Base-by-base conservation (phyloP, 2,113 vertebrate genomes). In the Ophiodon elongatus region DNA sequence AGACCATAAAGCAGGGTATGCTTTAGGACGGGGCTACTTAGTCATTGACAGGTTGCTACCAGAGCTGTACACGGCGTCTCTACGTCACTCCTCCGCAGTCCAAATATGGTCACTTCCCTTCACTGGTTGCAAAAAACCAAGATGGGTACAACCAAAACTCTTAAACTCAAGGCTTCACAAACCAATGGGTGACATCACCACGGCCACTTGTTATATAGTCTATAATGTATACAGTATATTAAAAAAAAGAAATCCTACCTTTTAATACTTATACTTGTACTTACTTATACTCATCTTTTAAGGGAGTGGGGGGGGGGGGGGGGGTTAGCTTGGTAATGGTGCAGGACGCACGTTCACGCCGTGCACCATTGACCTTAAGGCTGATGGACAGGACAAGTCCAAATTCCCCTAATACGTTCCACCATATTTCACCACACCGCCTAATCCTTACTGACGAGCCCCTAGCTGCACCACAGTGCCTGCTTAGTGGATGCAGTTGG, bases 361-460 rank as follows among this genome's bases (percentile, higher is more conserved):
- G 14, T 67, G 27, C 69, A 60, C 41, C 27, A 21, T 64, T 63
- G 41, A 60, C 56, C 50, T 76, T 3, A 69, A n/a, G 69, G 68
- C 19, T 25, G 73, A 77, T 45, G 35, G 68, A 74, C 52, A 50
- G 66, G 65, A 79, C 69, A 11, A 37, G 84, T 71, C 33, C 23
- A 59, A 70, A 70, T 80, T 77, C 76, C 57, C n/a, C 17, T n/a
- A 33, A 31, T 75, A 41, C 15, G 60, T 37, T 13, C 47, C 3
- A 62, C 25, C 35, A 29, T 72, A 66, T 67, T 29, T 14, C 67
- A 52, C 60, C 35, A 29, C 13, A 5, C n/a, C 2, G 31, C n/a
- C 33, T 64, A 82, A 73, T 84, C 60, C 27, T 76, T 68, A 25
- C 47, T 43, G 72, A 82, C 64, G 50, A 41, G 17, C 50, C 57